Evolutionary conservation across 2,113 vertebrate species (phyloP).

Genomic region (Chaetorhynchus papuensis): DNA sequence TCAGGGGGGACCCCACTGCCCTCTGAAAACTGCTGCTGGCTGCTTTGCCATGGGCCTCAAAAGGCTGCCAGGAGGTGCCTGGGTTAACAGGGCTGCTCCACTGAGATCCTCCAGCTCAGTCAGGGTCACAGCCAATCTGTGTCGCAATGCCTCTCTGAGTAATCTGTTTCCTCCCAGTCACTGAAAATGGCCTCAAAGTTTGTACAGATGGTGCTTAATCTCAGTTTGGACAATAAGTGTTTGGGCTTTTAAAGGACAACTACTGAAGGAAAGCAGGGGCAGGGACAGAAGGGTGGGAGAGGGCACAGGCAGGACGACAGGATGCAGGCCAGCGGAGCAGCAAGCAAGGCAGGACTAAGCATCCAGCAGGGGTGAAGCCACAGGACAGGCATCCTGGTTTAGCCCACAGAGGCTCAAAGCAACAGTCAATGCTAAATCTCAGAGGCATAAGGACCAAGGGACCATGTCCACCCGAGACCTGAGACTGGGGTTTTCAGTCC

Average conservation of each 20-base stretch:
- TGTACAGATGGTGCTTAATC: slow-evolving; percentile 65
- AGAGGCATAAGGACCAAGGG: background rate
- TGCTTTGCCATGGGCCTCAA: background rate
- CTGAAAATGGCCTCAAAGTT: slow-evolving; percentile 35
- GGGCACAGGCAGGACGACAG: background rate
- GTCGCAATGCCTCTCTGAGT: slow-evolving; percentile 38
- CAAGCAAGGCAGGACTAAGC: background rate
- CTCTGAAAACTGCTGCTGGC: background rate
- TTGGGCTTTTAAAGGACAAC: background rate
- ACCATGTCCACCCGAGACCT: background rate
- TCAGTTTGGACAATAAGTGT: background rate
- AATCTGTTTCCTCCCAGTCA: slow-evolving; percentile 32
- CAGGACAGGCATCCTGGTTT: background rate
- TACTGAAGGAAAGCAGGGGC: background rate
- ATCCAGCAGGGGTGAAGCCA: background rate
- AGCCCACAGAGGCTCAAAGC: background rate
- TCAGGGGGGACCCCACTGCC: background rate
- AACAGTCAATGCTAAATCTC: background rate
- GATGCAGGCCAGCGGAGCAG: background rate
- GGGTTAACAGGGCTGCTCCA: background rate
- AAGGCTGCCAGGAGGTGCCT: background rate
- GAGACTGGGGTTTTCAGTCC: background rate
- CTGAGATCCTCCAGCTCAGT: background rate
- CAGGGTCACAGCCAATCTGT: background rate
- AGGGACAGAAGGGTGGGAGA: background rate